These are phyloP conservation scores for Thereva unica DNA, from an alignment of 2,888 invertebrate species.

Conservation along the genomic window DNA sequence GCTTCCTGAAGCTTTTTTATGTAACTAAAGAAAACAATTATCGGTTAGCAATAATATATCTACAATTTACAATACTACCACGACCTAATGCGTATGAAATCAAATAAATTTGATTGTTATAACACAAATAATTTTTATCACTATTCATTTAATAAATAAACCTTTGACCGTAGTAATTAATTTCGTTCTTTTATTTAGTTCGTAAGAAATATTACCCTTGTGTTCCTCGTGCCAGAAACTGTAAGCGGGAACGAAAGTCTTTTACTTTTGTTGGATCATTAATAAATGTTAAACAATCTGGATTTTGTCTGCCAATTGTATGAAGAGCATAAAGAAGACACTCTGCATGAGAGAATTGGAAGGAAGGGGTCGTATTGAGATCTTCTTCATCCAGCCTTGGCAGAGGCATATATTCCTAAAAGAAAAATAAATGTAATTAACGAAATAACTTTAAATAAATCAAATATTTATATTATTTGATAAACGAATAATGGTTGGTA, in stretches of 20 bases:
- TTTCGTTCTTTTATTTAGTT: constrained; percentile 44
- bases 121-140: too few species aligned
- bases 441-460: not conserved
- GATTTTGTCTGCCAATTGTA: constrained; percentile 76
- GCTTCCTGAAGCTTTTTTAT: constrained; percentile 58
- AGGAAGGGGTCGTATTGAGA: constrained; percentile 71
- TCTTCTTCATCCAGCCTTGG: constrained; percentile 73
- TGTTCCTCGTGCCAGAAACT: constrained; percentile 89
- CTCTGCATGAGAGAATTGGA: constrained; percentile 93
- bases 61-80: too few species aligned
- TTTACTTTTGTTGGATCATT: constrained; percentile 75
- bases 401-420: constrained; percentile 83
- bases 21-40: constrained; percentile 47
- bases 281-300: constrained; percentile 74
- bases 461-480: not conserved
- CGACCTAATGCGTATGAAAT: too few species aligned
- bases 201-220: constrained; percentile 67
- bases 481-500: too few species aligned
- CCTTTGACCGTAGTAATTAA: too few species aligned
- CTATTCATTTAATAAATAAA: too few species aligned
- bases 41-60: not conserved
- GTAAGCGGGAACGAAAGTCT: constrained; percentile 83
- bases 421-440: constrained; percentile 42
- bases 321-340: constrained; percentile 79
- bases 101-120: too few species aligned